Base-by-base conservation (phyloP, 2,113 vertebrate species). In the Acrocephalus arundinaceus region DNA sequence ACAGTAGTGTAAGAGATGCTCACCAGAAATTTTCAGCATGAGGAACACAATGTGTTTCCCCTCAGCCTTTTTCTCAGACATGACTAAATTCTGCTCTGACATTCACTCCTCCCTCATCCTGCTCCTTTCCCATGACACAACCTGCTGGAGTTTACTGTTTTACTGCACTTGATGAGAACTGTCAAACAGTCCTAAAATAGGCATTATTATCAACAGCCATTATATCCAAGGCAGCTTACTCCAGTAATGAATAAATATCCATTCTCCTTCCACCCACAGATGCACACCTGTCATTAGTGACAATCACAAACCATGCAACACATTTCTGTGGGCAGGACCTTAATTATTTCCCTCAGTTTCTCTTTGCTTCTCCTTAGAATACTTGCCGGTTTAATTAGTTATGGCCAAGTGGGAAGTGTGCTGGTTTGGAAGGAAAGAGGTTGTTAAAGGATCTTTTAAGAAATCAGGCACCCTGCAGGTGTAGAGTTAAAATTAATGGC, bases 151-250 rank as follows among this genome's bases (percentile, higher is more conserved):
- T 87, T 91, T 81, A 77, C 68, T 5, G 4, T 77, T 80, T 90
- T 90, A 39, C 55, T 86, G 25, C 28, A 10, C 63, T 74, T 71
- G 67, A 73, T 58, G 35, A 59, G 51, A 94, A 71, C 83, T 70
- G 63, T 90, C 91, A 96, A 74, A 71, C 46, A 92, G 84, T 33
- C 51, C n/a, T 71, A 81, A 91, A 96, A 86, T 25, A 95, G 39
- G 16, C n/a, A 54, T 80, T 83, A 66, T 83, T 84, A 86, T 70
- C 6, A 4, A 54, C 54, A 76, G 28, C 31, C 31, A n/a, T 84
- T 86, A 70, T 74, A 89, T 77, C 15, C 48, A 79, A 82, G 58
- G 31, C 58, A 95, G 9, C 35, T 89, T 68, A 52, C 45, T 61
- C 39, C 33, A n/a, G 54, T 85, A 87, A 96, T 87, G 89, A 87